These are phyloP conservation scores for Karalla daura DNA, from an alignment of 2,797 vertebrate genomes.

Conservation along the genomic window DNA sequence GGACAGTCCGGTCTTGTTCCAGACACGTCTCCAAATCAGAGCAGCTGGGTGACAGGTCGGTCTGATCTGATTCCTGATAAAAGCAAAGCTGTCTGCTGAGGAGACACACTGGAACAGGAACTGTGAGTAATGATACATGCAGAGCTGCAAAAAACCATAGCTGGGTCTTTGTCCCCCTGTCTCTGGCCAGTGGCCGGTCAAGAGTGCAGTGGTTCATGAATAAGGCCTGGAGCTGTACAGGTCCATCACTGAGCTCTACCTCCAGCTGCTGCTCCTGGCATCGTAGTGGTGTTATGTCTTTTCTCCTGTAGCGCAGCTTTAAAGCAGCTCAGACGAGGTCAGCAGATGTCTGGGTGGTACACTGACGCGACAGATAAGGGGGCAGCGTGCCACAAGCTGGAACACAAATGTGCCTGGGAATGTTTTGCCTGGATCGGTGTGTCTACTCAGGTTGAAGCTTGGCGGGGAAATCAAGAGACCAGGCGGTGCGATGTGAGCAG, in stretches of 20 bases:
- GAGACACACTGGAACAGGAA: constrained; percentile 39
- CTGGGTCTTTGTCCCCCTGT: constrained; percentile 1
- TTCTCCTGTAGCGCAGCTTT: background rate
- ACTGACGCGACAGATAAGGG: constrained; percentile 6
- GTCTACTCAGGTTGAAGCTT: constrained; percentile 17
- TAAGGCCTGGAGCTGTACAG: background rate
- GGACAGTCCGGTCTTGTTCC: constrained; percentile 19
- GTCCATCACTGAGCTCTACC: background rate
- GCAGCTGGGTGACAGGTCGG: constrained; percentile 2
- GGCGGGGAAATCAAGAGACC: constrained; percentile 13
- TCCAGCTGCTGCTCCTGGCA: background rate
- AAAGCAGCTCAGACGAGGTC: constrained; percentile 11
- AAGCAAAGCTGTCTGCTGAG: constrained; percentile 8
- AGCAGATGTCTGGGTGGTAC: constrained; percentile 21
- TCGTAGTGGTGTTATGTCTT: constrained; percentile 6
- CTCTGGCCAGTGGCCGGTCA: background rate
- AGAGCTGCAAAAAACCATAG: constrained; percentile 22
- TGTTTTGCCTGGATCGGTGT: constrained; percentile 11
- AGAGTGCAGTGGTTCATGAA: background rate
- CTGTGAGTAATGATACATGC: constrained; percentile 54
- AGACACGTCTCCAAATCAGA: constrained; percentile 45
- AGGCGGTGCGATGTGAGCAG: constrained; percentile 21
- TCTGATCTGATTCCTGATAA: constrained; percentile 11
- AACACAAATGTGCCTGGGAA: constrained; percentile 22
- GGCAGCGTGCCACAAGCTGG: background rate